Conservation (phyloP, 1,140 invertebrate species). For the Nomia melanderi region DNA sequence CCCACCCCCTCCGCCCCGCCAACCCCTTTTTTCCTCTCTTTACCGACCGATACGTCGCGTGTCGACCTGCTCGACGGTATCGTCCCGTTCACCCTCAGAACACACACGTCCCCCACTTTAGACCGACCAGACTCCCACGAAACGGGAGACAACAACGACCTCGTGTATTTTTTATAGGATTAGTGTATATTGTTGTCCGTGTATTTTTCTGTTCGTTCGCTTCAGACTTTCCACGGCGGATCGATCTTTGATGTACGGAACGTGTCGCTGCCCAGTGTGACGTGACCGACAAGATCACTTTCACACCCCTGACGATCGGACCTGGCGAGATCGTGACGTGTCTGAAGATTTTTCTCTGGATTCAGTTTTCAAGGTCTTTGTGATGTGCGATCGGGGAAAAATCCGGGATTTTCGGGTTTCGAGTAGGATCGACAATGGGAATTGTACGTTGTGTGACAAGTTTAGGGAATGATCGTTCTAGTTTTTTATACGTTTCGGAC, state of each 20-base stretch:
- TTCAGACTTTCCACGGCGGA: slow-evolving; percentile 40
- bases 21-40: slow-evolving; percentile 59
- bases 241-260: slow-evolving; percentile 57
- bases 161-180: slow-evolving; percentile 59
- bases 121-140: slow-evolving; percentile 50
- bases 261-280: slow-evolving; percentile 26
- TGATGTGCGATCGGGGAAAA: background rate
- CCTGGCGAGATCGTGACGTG: background rate
- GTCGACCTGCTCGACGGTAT: slow-evolving; percentile 65
- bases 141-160: slow-evolving; percentile 62
- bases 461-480: background rate
- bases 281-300: slow-evolving; percentile 59
- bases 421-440: background rate
- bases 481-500: background rate
- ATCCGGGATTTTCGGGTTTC: background rate
- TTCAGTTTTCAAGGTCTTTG: background rate
- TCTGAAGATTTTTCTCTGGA: background rate
- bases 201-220: slow-evolving; percentile 31
- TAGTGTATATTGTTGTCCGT: slow-evolving; percentile 54
- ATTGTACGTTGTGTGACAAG: background rate
- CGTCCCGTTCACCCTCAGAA: slow-evolving; percentile 62
- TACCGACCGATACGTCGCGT: slow-evolving; percentile 62
- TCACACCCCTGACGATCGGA: slow-evolving; percentile 38
- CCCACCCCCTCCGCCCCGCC: slow-evolving; percentile 18
- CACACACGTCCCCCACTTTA: slow-evolving; percentile 60